Conservation (phyloP, 1,140 invertebrate species). For the Hesperophylax magnus region DNA sequence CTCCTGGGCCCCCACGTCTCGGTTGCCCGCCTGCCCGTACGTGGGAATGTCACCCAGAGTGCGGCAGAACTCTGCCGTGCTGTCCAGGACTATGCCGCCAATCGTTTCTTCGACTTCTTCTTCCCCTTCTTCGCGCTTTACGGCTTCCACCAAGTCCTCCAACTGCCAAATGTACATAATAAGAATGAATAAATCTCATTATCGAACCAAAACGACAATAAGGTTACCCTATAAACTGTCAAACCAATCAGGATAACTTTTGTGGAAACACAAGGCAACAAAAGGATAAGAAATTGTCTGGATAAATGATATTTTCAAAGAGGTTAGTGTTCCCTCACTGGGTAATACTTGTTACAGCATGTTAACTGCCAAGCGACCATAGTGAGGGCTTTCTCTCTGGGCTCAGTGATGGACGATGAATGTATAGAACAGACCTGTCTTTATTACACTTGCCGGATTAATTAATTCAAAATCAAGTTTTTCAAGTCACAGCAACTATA, state of each 20-base stretch:
- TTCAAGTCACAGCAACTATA: no score
- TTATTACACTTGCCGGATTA: no score
- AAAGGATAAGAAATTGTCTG: no score
- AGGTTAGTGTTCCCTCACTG: slow-evolving; percentile 4
- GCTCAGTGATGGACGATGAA: background rate
- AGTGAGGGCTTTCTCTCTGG: background rate
- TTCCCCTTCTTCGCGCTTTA: slow-evolving; percentile 67
- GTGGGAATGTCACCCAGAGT: slow-evolving; percentile 96
- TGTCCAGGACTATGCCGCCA: slow-evolving; percentile 87
- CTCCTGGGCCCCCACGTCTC: slow-evolving; percentile 87
- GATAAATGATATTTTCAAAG: no score
- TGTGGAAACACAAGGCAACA: no score
- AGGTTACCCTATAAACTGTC: no score
- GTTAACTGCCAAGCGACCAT: background rate
- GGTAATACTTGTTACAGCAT: slow-evolving; percentile 25
- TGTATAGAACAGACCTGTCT: background rate
- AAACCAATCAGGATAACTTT: no score
- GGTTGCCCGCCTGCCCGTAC: slow-evolving; percentile 89
- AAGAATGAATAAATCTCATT: no score
- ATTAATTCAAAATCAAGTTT: no score
- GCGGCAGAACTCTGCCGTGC: slow-evolving; percentile 97
- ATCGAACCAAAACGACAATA: no score
- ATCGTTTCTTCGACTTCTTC: slow-evolving; percentile 63
- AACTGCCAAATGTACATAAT: slow-evolving; percentile 59
- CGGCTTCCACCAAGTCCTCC: slow-evolving; percentile 64